These are phyloP conservation scores for Harpalus rufipes DNA, from an alignment of 2,888 invertebrate genomes.

Conservation along the genomic window DNA sequence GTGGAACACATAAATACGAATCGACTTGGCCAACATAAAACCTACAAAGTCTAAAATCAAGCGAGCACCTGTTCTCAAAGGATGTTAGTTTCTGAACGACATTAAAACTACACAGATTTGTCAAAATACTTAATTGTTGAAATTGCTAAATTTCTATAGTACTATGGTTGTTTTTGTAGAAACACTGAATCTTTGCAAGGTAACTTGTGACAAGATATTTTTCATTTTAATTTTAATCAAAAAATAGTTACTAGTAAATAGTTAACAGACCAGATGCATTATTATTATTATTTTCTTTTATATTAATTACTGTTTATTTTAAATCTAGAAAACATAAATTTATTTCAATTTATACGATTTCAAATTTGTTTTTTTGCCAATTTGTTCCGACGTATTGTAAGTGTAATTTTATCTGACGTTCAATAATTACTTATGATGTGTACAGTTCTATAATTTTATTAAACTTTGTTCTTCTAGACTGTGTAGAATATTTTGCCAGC, in stretches of 20 bases:
- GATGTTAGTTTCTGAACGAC: background rate
- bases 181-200: too few species aligned
- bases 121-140: too few species aligned
- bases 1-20: conserved; percentile 8
- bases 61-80: background rate
- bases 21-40: conserved; percentile 7
- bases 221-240: too few species aligned
- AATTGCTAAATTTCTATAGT: too few species aligned
- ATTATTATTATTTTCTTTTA: background rate
- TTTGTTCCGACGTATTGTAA: background rate
- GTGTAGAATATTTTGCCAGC: background rate
- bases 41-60: background rate
- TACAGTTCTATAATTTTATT: background rate
- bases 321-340: background rate
- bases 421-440: too few species aligned
- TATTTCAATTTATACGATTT: background rate
- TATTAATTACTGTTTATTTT: background rate
- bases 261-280: background rate
- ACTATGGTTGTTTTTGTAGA: too few species aligned
- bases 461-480: background rate
- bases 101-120: too few species aligned
- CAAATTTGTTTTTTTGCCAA: background rate
- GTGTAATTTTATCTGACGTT: background rate
- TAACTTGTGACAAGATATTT: too few species aligned
- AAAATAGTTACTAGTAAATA: too few species aligned